A percentile compares a stretch with the other conserved stretches of the same genome.
These are phyloP conservation scores for Steinernema carpocapsae DNA, from an alignment of 2,888 invertebrate genomes.

Conservation along the genomic window DNA sequence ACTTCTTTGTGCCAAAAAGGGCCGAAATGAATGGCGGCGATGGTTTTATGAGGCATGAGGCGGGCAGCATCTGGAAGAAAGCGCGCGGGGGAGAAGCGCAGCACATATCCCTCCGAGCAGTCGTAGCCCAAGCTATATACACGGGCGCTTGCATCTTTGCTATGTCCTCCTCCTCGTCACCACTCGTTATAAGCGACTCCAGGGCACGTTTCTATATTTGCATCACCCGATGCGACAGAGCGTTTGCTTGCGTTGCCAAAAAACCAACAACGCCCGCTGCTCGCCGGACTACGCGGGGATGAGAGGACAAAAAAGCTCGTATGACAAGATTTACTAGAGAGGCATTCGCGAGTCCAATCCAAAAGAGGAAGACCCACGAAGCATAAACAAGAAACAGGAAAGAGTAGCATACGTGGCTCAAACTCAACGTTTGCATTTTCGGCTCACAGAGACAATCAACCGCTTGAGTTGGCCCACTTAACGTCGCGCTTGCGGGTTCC, in stretches of 20 bases:
- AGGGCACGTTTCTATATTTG: constrained; percentile 24
- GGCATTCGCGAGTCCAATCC: constrained; percentile 1
- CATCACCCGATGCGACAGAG: constrained; percentile 7
- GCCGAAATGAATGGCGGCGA: constrained; percentile 20
- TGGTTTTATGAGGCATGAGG: constrained; percentile 31
- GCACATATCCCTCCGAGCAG: neutral
- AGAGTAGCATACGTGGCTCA: neutral
- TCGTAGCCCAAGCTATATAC: constrained; percentile 21
- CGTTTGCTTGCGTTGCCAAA: constrained; percentile 1
- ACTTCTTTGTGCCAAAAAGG: neutral
- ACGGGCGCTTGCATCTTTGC: constrained; percentile 30
- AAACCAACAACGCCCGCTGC: no score
- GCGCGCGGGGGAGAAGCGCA: constrained; percentile 2
- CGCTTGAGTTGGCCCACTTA: constrained; percentile 26
- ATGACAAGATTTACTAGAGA: constrained; percentile 1
- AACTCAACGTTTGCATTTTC: no score
- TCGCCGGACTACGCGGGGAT: neutral
- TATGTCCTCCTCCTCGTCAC: constrained; percentile 32
- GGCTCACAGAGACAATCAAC: no score
- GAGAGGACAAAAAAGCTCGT: neutral
- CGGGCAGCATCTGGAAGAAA: neutral
- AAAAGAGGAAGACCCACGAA: neutral
- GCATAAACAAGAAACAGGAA: neutral
- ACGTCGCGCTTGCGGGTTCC: constrained; percentile 7
- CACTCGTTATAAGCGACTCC: constrained; percentile 23